Conservation (phyloP, 1,140 invertebrate genomes). For the Papilio helenus region DNA sequence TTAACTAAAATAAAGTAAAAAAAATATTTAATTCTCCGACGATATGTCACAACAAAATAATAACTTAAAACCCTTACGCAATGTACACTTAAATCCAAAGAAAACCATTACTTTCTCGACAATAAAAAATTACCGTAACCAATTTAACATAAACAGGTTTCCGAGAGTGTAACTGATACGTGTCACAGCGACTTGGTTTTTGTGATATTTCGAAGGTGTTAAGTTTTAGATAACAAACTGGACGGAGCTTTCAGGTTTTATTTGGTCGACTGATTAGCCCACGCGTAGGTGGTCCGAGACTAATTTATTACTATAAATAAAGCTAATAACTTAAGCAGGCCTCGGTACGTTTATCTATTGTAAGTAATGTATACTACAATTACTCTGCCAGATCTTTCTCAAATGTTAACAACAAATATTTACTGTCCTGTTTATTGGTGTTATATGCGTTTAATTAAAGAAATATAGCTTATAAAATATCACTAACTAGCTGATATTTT, state of each 20-base stretch:
- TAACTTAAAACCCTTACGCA: neutral
- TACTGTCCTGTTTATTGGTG: too few relatives aligned
- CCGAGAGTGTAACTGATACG: constrained; percentile 12
- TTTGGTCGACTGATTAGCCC: constrained; percentile 60
- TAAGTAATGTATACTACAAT: neutral
- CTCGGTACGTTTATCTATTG: neutral
- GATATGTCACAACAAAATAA: neutral
- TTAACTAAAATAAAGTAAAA: neutral
- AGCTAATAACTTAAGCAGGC: constrained; percentile 9
- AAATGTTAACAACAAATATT: neutral
- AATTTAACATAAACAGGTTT: neutral
- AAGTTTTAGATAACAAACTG: constrained; percentile 54
- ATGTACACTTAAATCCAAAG: neutral
- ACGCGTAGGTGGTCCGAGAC: constrained; percentile 49
- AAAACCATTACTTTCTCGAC: constrained; percentile 8
- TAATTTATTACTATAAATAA: constrained; percentile 48
- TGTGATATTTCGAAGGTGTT: constrained; percentile 46
- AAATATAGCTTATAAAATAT: too few relatives aligned
- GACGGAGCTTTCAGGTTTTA: constrained; percentile 47
- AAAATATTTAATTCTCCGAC: neutral
- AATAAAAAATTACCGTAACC: neutral
- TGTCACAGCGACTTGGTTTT: constrained; percentile 25
- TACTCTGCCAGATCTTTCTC: neutral
- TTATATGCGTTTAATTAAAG: too few relatives aligned
- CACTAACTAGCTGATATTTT: too few relatives aligned